phyloP scores from a whole-genome alignment of 2,113 vertebrate species.

The Rostratula benghalensis region DNA sequence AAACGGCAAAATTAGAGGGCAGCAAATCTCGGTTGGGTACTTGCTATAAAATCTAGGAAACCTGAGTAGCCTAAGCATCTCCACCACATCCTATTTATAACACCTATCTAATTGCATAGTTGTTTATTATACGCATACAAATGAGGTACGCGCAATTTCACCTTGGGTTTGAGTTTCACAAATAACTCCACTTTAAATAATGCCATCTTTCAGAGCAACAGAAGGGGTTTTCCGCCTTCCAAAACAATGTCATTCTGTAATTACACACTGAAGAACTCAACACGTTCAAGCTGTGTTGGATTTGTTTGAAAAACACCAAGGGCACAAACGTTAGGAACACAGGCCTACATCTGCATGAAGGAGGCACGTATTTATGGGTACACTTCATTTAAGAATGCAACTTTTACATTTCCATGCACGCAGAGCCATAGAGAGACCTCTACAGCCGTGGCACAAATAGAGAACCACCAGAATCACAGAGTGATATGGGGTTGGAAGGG shows the following conservation, averaged over 20 bases:
- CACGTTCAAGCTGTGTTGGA: background rate
- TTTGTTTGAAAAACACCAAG: background rate
- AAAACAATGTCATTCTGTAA: background rate
- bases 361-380: rapidly evolving
- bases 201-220: background rate
- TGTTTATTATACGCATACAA: conserved; percentile 68
- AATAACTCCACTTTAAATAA: background rate
- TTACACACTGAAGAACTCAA: background rate
- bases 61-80: conserved; percentile 74
- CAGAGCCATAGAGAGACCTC: rapidly evolving
- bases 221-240: background rate
- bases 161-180: background rate
- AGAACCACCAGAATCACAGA: too few species aligned
- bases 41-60: conserved; percentile 81
- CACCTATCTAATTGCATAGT: conserved; percentile 80
- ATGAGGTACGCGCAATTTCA: background rate
- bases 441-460: background rate
- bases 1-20: conserved; percentile 89
- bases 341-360: background rate
- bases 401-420: background rate
- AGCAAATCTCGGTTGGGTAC: conserved; percentile 78
- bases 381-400: background rate
- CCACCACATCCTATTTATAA: conserved; percentile 93
- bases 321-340: background rate
- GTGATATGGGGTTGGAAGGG: too few species aligned